A percentile compares a stretch with the other conserved stretches of the same genome.
These are phyloP conservation scores for Tragelaphus scriptus DNA, from an alignment of 2,113 vertebrate species.

Conservation along the genomic window DNA sequence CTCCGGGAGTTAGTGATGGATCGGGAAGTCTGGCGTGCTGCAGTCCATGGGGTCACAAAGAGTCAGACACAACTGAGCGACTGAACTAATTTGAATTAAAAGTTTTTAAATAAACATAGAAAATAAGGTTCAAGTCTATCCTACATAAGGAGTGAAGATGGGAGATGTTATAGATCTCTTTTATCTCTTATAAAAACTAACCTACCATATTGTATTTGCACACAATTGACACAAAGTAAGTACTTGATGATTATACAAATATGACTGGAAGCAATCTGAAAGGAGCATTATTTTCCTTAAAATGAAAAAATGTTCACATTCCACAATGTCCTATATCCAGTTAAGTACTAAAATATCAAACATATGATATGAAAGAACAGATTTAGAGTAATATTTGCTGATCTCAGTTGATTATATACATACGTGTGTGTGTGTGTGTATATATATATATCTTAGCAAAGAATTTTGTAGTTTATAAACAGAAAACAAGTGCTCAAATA, in stretches of 20 bases:
- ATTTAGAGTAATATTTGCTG: not conserved
- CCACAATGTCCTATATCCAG: not conserved
- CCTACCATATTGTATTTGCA: not conserved
- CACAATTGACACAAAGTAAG: not conserved
- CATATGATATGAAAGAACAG: not conserved
- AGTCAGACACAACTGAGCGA: not conserved
- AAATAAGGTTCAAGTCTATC: not conserved
- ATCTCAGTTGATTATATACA: not conserved
- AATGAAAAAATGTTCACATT: not conserved
- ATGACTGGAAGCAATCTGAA: not conserved
- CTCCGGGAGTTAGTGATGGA: not conserved
- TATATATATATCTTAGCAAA: not conserved
- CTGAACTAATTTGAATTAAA: not conserved
- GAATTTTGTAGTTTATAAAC: not conserved
- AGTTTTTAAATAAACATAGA: slow-evolving; percentile 2
- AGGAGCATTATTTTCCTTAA: slow-evolving; percentile 15
- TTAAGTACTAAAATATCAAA: slow-evolving; percentile 15
- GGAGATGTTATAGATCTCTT: not conserved
- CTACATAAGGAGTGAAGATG: not conserved
- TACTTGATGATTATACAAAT: not conserved
- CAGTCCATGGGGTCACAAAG: not conserved
- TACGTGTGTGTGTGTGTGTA: not conserved
- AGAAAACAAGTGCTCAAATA: not conserved
- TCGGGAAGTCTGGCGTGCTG: not conserved
- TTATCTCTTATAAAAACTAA: not conserved